Base-by-base conservation (phyloP, 2,888 invertebrate species). In the Harpalus rubripes region DNA sequence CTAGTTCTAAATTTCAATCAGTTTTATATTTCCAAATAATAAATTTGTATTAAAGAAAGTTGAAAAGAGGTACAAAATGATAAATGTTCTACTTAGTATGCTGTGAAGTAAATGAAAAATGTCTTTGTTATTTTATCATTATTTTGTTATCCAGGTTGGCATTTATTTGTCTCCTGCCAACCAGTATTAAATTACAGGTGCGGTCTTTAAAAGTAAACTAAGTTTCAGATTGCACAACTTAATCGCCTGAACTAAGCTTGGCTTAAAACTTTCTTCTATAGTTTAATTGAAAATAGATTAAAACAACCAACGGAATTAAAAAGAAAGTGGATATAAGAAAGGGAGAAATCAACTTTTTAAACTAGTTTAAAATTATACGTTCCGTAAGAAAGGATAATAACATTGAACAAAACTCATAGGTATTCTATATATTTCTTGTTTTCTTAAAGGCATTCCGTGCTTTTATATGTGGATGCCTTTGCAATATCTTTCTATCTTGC, bases 171-270 rank as follows among this genome's bases (percentile, higher is more conserved):
- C 4, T 32, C 44, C 44, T 52, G 44, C 44, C 6, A 12, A 52
- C 44, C 12, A 12, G 10, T 52, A 52, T 52, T 52, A 52, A 52
- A 52, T 52, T 52, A 52, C 44, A 52, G 10, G 12, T 12, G 44
- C 44, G 44, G 44, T 52, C 44, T 52, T 52, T 52, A 52, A 52
- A 52, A 10, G 44, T 52, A 52, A 52, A 52, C 44, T 52, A 52
- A 52, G 44, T 52, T 52, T 52, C 44, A 52, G 44, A 52, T 52
- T 52, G 44, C 44, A 52, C 44, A 52, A 52, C 44, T 52, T 52
- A 52, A 52, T 52, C 44, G 44, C 44, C 44, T 52, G 44, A 52
- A 52, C 44, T 52, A 52, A 52, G 44, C 44, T 52, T 52, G 44
- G 44, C 44, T 52, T 52, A 52, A 52, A 52, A 52, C 7, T 10